Percentiles rank a stretch among this genome's conserved stretches.
Conservation (phyloP, 2,888 invertebrate genomes). For the Petrophora chlorosata region DNA sequence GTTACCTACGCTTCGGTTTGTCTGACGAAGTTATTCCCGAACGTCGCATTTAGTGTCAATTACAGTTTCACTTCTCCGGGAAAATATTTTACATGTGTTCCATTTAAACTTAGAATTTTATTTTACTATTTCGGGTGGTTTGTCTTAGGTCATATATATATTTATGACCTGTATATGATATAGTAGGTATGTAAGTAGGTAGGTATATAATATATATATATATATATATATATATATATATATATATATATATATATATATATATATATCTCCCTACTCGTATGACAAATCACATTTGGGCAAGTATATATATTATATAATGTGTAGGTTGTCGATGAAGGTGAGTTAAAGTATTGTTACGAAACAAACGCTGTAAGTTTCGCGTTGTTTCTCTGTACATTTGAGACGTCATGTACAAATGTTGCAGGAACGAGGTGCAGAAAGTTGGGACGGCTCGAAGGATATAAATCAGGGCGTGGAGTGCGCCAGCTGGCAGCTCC, state of each 20-base stretch:
- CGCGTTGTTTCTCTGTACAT: constrained; percentile 61
- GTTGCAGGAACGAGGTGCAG: constrained; percentile 77
- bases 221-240: not conserved
- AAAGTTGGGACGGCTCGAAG: constrained; percentile 74
- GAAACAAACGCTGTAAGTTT: constrained; percentile 38
- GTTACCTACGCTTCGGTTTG: constrained; percentile 45
- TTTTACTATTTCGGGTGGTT: not conserved
- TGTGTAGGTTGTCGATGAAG: not conserved
- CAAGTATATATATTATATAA: not conserved
- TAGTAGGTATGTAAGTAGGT: too few relatives aligned
- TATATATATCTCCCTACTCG: too few relatives aligned
- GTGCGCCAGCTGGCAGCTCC: constrained; percentile 64
- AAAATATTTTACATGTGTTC: constrained; percentile 11
- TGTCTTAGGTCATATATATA: too few relatives aligned
- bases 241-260: not conserved
- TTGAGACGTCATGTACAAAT: constrained; percentile 76
- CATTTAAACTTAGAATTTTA: constrained; percentile 3
- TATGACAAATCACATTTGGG: too few relatives aligned
- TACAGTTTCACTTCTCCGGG: constrained; percentile 37
- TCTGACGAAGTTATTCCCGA: constrained; percentile 49
- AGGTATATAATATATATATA: not conserved
- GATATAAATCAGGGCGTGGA: constrained; percentile 73
- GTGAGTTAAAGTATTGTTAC: constrained; percentile 17
- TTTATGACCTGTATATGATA: too few relatives aligned
- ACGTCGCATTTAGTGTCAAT: constrained; percentile 54